Base-by-base conservation (phyloP, 1,140 invertebrate species). In the Leptoteleia sp. region DNA sequence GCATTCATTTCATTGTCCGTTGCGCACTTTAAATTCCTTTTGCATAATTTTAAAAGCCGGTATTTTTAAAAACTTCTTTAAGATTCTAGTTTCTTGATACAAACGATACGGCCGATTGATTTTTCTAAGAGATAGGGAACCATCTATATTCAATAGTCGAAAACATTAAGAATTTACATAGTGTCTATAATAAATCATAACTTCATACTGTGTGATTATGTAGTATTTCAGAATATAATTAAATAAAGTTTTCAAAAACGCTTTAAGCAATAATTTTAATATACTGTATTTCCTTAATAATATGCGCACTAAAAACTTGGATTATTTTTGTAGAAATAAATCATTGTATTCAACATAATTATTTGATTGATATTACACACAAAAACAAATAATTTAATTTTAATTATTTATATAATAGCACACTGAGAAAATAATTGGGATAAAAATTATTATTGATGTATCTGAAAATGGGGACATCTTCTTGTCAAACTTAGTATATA, bases 71-170 rank as follows among this genome's bases (percentile, higher is more conserved):
- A 62, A 54, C 68, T 55, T 54, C 68, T 55, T 62, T 3, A n/a
- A 31, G 22, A 22, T 22, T 4, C 22, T 72, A 12, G 1, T 62
- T 33, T 0, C 68, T 55, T 47, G 31, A 48, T 72, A 72, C 47
- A 38, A 12, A 0, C 38, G 68, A 72, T 72, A 45, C 57, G 40
- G 47, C n/a, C 50, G 68, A 72, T 72, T 72, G 57, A 72, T 72
- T 72, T 72, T 62, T 72, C 43, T 72, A 62, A 71, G 42, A 59
- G 67, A 71, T 52, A 59, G 15, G 11, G 33, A 9, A 68, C 48
- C 15, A 47, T 50, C 13, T 22, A 19, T 9, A 35, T 38, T 12
- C 37, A 31, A 25, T 1, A 42, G 4, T 6, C 3, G 29, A 55
- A 55, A 43, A 31, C 5, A n/a, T n/a, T n/a, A n/a, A n/a, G n/a